Conservation (phyloP, 2,797 vertebrate genomes). For the Bovichtus diacanthus region DNA sequence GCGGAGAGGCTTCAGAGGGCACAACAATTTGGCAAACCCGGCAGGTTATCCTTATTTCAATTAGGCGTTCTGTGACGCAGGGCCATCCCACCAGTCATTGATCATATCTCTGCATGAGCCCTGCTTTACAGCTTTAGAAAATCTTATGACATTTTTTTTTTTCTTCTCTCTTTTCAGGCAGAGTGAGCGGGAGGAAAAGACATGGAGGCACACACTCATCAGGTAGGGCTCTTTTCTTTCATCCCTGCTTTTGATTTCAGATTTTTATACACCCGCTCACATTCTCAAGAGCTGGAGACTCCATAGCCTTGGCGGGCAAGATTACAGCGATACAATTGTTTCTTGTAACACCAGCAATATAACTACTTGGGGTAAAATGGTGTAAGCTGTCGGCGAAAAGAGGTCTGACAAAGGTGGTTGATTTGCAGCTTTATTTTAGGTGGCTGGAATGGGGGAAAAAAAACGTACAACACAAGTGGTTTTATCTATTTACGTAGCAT, state of each 20-base stretch:
- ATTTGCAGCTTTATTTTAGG: not conserved
- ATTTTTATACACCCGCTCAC: conserved; percentile 70
- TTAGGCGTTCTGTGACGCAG: conserved; percentile 50
- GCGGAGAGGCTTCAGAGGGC: conserved; percentile 20
- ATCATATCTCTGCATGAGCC: conserved; percentile 53
- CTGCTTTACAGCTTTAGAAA: conserved; percentile 53
- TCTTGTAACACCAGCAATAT: conserved; percentile 43
- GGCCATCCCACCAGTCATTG: conserved; percentile 53
- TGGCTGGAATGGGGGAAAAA: not conserved
- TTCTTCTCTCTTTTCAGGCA: conserved; percentile 22
- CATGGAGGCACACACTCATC: conserved; percentile 61
- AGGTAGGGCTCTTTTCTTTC: conserved; percentile 68
- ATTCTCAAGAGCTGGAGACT: conserved; percentile 62
- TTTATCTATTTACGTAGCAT: not conserved
- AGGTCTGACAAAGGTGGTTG: not conserved
- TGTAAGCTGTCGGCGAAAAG: conserved; percentile 21
- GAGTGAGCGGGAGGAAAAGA: conserved; percentile 47
- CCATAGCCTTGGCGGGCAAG: conserved; percentile 49
- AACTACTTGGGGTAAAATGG: conserved; percentile 11
- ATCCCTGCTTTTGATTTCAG: conserved; percentile 83
- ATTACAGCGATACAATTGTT: conserved; percentile 62
- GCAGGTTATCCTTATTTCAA: conserved; percentile 64
- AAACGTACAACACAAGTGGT: not conserved
- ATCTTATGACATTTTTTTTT: conserved; percentile 50
- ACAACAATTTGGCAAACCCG: conserved; percentile 26